Base-by-base conservation (phyloP, 2,888 invertebrate genomes). In the Gymnoscelis rufifasciata region DNA sequence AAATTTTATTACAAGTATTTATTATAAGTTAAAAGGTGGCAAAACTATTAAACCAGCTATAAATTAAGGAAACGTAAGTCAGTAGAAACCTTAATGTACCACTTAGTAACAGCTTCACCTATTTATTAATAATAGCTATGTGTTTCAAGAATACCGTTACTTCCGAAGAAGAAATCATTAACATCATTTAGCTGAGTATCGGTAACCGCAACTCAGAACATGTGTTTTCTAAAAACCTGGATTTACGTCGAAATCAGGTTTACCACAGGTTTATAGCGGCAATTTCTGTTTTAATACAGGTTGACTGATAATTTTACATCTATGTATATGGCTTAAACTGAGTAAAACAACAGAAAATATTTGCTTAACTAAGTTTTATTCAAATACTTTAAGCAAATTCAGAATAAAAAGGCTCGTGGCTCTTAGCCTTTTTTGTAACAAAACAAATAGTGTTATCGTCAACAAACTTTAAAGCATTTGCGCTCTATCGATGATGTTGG, bases 391-490 rank as follows among this genome's bases (percentile, higher is more conserved):
- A 14, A 5, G 8, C 14, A 31, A 14, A 31, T n/a, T 14, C 14
- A 3, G 14, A 4, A 13, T n/a, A 15, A n/a, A 35, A 35, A 23
- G 7, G 35, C 33, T 7, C 19, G 19, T 6, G 8, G 7, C 7
- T 26, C 7, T 26, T 26, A 26, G 43, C 45, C 47, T 47, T 62
- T 68, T 65, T 63, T 61, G 60, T 55, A 57, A 56, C 55, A 53
- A 43, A 55, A 57, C 64, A 62, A 67, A 67, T 56, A 43, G 41
- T 38, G 59, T 63, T 70, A 69, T 67, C 70, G 52, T 57, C 48
- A 54, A 57, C 57, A 68, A 64, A 64, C 49, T 54, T 59, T 57
- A 51, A 38, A 51, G 52, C 60, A 66, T 71, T 68, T 65, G 65
- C 62, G 60, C 66, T 67, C 54, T 54, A 57, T 63, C 56, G 60